Conservation (phyloP, 1,140 invertebrate species). For the Rhopalosiphum padi region DNA sequence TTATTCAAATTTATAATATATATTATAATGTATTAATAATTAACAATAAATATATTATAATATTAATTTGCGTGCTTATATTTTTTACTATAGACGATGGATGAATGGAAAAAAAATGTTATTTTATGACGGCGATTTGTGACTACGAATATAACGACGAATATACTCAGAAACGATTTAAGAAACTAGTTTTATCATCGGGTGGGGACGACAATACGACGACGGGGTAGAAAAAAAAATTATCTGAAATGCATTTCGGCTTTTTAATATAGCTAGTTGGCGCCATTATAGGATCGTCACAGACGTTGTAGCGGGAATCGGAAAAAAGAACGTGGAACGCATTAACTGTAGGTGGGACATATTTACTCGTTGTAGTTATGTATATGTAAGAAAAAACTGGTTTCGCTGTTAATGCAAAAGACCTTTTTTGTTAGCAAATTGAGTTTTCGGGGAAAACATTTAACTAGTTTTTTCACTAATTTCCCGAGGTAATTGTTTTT, state of each 20-base stretch:
- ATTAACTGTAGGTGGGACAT: not conserved
- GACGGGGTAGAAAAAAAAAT: constrained; percentile 5
- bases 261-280: not conserved
- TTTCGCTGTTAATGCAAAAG: not conserved
- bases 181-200: not conserved
- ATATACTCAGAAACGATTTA: not conserved
- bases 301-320: not conserved
- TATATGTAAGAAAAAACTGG: not conserved
- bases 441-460: not conserved
- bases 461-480: not conserved
- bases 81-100: not conserved
- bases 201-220: not conserved
- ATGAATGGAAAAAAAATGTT: not conserved
- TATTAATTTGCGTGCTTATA: not conserved
- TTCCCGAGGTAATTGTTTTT: not conserved
- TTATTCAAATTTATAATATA: not conserved
- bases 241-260: not conserved
- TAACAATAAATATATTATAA: not conserved
- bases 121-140: not conserved
- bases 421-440: not conserved
- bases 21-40: not conserved
- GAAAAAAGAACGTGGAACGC: not conserved
- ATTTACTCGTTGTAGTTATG: not conserved
- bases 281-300: not conserved
- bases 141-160: not conserved